Evolutionary conservation across 2,797 vertebrate species (phyloP), one percentile per base, ranked within the genome.

Genomic region (Phoebastria nigripes): DNA sequence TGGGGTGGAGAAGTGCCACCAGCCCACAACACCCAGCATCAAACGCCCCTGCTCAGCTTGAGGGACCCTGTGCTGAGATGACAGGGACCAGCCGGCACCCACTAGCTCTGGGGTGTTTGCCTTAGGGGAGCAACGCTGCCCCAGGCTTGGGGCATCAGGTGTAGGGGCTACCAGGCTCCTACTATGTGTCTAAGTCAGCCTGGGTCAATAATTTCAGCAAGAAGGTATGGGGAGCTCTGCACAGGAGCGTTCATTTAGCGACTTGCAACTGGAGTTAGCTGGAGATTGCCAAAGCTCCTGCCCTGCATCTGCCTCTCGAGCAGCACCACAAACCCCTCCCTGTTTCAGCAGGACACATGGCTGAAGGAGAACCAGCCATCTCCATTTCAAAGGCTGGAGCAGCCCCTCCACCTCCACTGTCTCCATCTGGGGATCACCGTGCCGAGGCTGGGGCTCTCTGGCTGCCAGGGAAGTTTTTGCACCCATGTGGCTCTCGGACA

Each of bases 401-500:
- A 67, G n/a, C 9, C 8, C 22, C 35, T 72, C 14, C 51, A 15
- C 42, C 35, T 79, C 62, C 5, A 6, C 46, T 66, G 28, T 70
- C n/a, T 35, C 39, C 46, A 37, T 6, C 20, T 4, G 7, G 15
- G 41, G 29, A 18, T 76, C 2, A 4, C 41, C 1, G 1, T 54
- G 44, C 9, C 1, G 2, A 42, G 24, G 8, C 1, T 54, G 28
- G 6, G 71, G 42, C 42, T 56, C n/a, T 74, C 55, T 83, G 49
- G 7, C 24, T 88, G 16, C 26, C 1, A 1, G 54, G 18, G 52
- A 25, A 46, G 20, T 7, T 80, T 65, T 19, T 31, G 56, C 15
- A 31, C n/a, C 26, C 0, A 5, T 29, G n/a, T 12, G 19, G 25
- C 51, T 56, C 47, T 86, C 0, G 0, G 37, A 29, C 2, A 12